Percentiles rank a stretch among this genome's conserved stretches.
Evolutionary conservation across 2,113 vertebrate genomes (phyloP).

Genomic region (Marcusenius ussheri): DNA sequence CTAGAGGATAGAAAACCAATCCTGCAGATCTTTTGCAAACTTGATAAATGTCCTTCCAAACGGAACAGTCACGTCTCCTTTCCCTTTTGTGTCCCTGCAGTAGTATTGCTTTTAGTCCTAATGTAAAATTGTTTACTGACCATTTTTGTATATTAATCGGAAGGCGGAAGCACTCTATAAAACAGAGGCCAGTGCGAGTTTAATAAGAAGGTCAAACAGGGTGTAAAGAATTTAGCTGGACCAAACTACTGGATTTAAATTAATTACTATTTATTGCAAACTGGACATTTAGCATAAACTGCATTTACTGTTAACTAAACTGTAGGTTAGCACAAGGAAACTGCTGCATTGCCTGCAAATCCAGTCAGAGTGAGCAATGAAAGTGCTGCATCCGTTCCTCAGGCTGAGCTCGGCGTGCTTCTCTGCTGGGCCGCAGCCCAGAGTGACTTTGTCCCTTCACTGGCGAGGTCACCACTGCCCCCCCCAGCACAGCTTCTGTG

Average conservation of each 20-base stretch:
- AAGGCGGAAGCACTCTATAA: background rate
- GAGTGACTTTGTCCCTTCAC: constrained; percentile 56
- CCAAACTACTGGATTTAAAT: background rate
- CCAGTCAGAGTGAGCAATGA: background rate
- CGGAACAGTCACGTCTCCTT: background rate
- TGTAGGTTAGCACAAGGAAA: background rate
- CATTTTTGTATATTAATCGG: background rate
- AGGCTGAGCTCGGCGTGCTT: background rate
- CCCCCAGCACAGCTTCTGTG: constrained; percentile 37
- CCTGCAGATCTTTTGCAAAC: background rate
- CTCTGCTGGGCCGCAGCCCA: constrained; percentile 4
- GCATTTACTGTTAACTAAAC: background rate
- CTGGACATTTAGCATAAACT: background rate
- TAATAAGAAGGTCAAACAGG: background rate
- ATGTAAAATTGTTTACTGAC: background rate
- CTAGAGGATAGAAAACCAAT: background rate
- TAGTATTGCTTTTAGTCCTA: background rate
- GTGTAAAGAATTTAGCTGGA: background rate
- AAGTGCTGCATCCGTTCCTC: background rate
- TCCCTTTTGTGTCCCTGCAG: background rate
- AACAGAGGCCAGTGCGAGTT: background rate
- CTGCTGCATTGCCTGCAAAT: background rate
- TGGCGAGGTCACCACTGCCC: constrained; percentile 58
- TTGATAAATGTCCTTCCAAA: background rate
- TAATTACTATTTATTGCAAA: background rate